Conservation (phyloP, 2,888 invertebrate species). For the Cremastinae sp. region DNA sequence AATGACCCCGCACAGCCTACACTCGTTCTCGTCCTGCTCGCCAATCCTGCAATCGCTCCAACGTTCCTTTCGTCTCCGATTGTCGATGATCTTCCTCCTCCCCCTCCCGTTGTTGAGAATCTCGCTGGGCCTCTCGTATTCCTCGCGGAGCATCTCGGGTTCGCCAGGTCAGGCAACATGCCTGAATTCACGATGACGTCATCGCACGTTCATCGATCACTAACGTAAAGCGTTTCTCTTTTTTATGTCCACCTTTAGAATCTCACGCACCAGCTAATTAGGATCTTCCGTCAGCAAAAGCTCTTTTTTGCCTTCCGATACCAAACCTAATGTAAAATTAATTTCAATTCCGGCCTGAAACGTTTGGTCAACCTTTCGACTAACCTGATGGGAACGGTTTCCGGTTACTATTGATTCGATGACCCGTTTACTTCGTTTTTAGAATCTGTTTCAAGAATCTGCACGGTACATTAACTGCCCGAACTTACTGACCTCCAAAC, state of each 20-base stretch:
- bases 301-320: background rate
- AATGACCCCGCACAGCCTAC: slow-evolving; percentile 42
- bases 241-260: too few relatives aligned
- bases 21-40: background rate
- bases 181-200: slow-evolving; percentile 65
- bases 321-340: background rate
- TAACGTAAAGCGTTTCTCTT: slow-evolving; percentile 29
- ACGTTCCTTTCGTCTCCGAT: slow-evolving; percentile 23
- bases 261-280: too few relatives aligned
- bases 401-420: slow-evolving; percentile 28
- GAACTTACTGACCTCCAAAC: slow-evolving; percentile 5
- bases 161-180: slow-evolving; percentile 63
- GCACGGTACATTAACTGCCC: slow-evolving; percentile 1
- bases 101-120: slow-evolving; percentile 43
- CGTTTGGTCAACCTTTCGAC: too few relatives aligned
- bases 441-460: slow-evolving; percentile 6
- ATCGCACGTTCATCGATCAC: slow-evolving; percentile 58
- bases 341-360: background rate
- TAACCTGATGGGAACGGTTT: background rate
- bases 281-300: background rate
- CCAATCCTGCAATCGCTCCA: slow-evolving; percentile 47
- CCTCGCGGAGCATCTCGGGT: slow-evolving; percentile 64
- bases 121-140: slow-evolving; percentile 57
- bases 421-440: slow-evolving; percentile 28
- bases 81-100: slow-evolving; percentile 35